Evolutionary conservation across 2,888 invertebrate species (phyloP).

Genomic region (Plemyria rubiginata): DNA sequence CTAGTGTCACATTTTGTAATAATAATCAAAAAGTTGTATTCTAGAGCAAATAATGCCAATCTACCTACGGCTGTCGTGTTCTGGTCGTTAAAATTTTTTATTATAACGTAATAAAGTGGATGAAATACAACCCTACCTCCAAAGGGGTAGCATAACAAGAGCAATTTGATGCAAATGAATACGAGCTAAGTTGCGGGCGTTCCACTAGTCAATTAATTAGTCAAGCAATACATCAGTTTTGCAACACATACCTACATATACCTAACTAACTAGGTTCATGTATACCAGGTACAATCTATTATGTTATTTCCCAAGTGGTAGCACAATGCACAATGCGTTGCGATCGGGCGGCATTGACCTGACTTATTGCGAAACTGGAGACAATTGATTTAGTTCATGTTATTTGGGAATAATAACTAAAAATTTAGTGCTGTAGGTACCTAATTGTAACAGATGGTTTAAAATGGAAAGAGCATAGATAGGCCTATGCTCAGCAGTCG

Average conservation of each 20-base stretch:
- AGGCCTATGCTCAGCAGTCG: too few relatives aligned
- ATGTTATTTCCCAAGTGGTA: conserved; percentile 29
- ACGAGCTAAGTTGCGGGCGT: neutral
- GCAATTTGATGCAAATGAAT: too few relatives aligned
- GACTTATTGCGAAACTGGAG: conserved; percentile 22
- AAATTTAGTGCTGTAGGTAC: too few relatives aligned
- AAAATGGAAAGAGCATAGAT: too few relatives aligned
- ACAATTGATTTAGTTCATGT: conserved; percentile 22
- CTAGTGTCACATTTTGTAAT: too few relatives aligned
- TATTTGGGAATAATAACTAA: neutral
- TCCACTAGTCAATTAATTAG: conserved; percentile 16
- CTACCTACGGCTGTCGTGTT: too few relatives aligned
- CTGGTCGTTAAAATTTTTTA: too few relatives aligned
- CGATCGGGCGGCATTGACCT: conserved; percentile 26
- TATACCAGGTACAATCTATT: conserved; percentile 16
- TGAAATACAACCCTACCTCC: too few relatives aligned
- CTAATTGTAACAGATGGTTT: too few relatives aligned
- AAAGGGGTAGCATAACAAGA: too few relatives aligned
- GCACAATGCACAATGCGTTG: conserved; percentile 30
- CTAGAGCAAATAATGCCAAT: neutral
- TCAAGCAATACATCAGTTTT: conserved; percentile 18
- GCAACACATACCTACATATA: conserved; percentile 10
- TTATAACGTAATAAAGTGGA: too few relatives aligned
- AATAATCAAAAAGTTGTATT: too few relatives aligned
- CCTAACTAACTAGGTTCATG: neutral